Evolutionary conservation across 2,113 vertebrate species (phyloP), one percentile per base, ranked within the genome.

Genomic region (Indri indri): DNA sequence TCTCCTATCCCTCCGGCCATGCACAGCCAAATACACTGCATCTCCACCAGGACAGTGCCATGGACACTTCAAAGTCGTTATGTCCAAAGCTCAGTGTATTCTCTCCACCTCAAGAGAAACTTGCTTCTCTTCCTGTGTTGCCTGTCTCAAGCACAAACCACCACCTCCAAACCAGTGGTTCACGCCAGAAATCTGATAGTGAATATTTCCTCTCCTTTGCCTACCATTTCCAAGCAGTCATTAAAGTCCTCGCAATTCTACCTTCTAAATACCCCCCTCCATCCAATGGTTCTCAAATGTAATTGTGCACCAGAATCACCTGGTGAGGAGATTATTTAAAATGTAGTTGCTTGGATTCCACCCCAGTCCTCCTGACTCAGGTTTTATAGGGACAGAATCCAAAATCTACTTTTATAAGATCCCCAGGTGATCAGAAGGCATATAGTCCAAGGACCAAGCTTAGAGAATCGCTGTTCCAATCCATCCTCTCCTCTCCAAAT

Each of bases 321-420:
- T 89, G 18, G 73, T 47, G 57, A 79, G 22, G 61, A 85, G 16
- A 71, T 16, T 74, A 30, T 74, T 88, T 84, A 81, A 94, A 88
- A 66, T 17, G 8, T 27, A 88, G 50, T 77, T 82, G 52, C 30
- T 57, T 71, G 6, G 2, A 77, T 11, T 86, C n/a, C 68, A 52
- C 6, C 59, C 30, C 16, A 76, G 25, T 74, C 65, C 20, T 91
- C 70, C 34, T 86, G 57, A 76, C 25, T 86, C 18, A 77, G 18
- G 61, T 37, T 91, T 85, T 76, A 13, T 50, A 86, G 17, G 9
- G 61, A 70, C 6, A 93, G 30, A 25, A 92, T 42, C 59, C 86
- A 57, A 94, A 88, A 92, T 42, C 40, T 27, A 40, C 81, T 91
- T 92, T 94, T 80, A 91, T 65, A 88, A 81, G 65, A 25, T 94